Evolutionary conservation across 2,113 vertebrate genomes (phyloP).

Genomic region (Casuarius casuarius): DNA sequence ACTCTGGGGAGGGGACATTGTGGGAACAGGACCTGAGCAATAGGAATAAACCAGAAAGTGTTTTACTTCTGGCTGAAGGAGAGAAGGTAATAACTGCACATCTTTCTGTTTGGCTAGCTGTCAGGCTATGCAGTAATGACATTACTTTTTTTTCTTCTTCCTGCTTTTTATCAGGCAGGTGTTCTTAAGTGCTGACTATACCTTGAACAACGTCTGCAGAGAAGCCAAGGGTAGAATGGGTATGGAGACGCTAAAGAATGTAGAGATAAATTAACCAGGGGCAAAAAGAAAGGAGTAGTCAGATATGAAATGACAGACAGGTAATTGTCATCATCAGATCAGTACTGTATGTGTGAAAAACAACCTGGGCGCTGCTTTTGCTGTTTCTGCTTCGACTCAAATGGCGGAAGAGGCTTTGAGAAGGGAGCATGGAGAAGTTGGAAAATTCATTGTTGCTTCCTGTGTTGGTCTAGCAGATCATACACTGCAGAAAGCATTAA

Average conservation of each 20-base stretch:
- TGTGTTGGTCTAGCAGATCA: background rate
- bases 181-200: background rate
- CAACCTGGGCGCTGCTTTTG: background rate
- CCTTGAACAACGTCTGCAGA: background rate
- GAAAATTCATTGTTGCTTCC: background rate
- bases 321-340: background rate
- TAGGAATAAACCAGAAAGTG: background rate
- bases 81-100: background rate
- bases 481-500: background rate
- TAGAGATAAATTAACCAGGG: background rate
- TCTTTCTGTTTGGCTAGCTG: background rate
- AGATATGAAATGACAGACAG: background rate
- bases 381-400: background rate
- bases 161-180: background rate
- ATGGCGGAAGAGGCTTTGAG: background rate
- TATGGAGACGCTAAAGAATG: background rate
- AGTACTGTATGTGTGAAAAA: background rate
- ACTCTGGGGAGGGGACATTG: background rate
- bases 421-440: background rate
- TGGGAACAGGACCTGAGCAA: background rate
- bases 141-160: background rate
- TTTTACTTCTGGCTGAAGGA: background rate
- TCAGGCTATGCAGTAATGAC: background rate
- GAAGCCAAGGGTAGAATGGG: background rate
- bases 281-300: background rate